A percentile compares a stretch with the other conserved stretches of the same genome.
phyloP scores from a whole-genome alignment of 2,113 vertebrate genomes.

The Anser brachyrhynchus region DNA sequence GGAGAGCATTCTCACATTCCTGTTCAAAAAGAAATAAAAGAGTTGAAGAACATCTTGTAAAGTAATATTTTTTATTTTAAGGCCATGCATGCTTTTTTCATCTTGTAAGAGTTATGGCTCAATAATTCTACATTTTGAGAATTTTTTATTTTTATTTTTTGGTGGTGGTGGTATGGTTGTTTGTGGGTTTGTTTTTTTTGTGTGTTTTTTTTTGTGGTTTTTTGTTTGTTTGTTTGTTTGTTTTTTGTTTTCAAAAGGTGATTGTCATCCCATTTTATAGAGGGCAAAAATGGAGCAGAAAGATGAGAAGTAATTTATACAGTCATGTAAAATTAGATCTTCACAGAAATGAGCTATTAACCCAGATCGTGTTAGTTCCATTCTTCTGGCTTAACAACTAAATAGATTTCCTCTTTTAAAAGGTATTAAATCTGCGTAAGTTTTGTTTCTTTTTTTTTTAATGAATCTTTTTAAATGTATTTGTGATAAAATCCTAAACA shows the following conservation, averaged over 20 bases:
- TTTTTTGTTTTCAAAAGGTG: not conserved
- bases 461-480: not conserved
- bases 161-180: no score
- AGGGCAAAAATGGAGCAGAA: not conserved
- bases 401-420: not conserved
- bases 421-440: not conserved
- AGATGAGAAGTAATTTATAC: not conserved
- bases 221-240: no score
- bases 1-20: not conserved
- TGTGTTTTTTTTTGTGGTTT: no score
- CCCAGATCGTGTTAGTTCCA: not conserved
- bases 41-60: not conserved
- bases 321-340: not conserved
- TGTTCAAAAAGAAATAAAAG: not conserved
- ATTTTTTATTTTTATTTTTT: no score
- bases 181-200: no score
- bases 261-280: not conserved
- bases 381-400: not conserved
- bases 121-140: not conserved
- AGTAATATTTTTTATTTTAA: not conserved
- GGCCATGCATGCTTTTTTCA: not conserved
- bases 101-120: not conserved
- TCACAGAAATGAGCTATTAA: constrained; percentile 8
- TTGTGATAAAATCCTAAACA: not conserved
- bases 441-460: not conserved